These are phyloP conservation scores for Cottoperca gobio DNA, from an alignment of 2,797 vertebrate species.

Conservation along the genomic window DNA sequence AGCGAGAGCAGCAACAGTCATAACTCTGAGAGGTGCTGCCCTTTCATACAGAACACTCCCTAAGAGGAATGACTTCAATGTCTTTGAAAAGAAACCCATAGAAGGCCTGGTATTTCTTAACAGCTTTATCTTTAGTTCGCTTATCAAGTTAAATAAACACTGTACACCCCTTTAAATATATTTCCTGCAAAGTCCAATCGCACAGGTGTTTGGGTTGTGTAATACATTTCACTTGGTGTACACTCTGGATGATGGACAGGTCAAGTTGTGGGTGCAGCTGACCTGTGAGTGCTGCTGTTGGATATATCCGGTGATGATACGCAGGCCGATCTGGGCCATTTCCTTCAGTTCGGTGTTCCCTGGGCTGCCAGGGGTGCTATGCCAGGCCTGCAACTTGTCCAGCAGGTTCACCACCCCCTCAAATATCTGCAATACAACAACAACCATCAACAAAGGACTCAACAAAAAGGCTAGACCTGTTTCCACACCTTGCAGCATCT, in stretches of 20 bases:
- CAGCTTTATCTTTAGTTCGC: conserved; percentile 54
- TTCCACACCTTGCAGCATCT: conserved; percentile 63
- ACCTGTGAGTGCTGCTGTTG: conserved; percentile 92
- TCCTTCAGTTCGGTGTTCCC: conserved; percentile 89
- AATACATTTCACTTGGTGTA: conserved; percentile 11
- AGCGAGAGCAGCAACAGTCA: conserved; percentile 31
- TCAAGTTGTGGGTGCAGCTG: conserved; percentile 29
- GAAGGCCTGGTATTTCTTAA: conserved; percentile 71
- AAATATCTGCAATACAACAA: conserved; percentile 88
- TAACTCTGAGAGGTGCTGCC: conserved; percentile 68
- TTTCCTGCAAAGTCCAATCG: conserved; percentile 18
- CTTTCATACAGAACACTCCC: conserved; percentile 76
- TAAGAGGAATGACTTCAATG: conserved; percentile 71
- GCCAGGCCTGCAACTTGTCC: conserved; percentile 94
- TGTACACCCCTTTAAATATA: conserved; percentile 23
- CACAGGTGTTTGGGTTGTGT: conserved; percentile 31
- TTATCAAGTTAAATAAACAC: conserved; percentile 56
- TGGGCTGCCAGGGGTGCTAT: conserved; percentile 84
- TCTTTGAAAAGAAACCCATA: conserved; percentile 70
- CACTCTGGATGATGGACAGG: neutral
- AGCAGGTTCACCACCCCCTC: conserved; percentile 95
- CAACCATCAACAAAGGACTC: conserved; percentile 45
- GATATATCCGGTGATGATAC: conserved; percentile 93
- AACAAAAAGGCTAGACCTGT: conserved; percentile 60
- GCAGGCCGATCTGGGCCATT: conserved; percentile 95